Evolutionary conservation across 2,113 vertebrate genomes (phyloP).

Genomic region (Leucopsar rothschildi): DNA sequence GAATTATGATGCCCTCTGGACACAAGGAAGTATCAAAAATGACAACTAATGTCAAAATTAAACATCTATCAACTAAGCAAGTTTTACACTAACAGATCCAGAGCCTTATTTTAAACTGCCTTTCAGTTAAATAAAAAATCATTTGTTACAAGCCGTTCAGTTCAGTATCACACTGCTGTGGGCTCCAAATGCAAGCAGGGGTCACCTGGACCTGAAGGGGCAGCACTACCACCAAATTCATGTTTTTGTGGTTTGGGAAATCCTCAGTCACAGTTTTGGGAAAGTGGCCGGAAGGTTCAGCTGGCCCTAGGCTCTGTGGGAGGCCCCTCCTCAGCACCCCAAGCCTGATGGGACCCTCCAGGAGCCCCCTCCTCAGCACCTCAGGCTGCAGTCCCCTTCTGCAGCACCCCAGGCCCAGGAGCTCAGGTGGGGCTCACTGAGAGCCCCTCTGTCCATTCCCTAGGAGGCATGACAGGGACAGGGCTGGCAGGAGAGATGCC

Average conservation of each 20-base stretch:
- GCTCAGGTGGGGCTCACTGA: fast-evolving
- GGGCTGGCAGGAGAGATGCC: not conserved
- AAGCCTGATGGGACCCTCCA: not conserved
- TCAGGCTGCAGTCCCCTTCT: not conserved
- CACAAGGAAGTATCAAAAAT: constrained; percentile 11
- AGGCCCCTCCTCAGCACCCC: not conserved
- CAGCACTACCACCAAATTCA: not conserved
- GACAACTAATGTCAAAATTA: constrained; percentile 31
- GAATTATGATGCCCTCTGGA: constrained; percentile 24
- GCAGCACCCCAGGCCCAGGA: not conserved
- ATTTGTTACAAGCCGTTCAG: not conserved
- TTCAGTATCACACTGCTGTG: not conserved
- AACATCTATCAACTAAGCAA: constrained; percentile 45
- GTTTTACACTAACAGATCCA: not conserved
- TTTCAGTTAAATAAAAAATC: not conserved
- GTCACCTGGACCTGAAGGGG: not conserved
- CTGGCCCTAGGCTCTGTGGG: not conserved
- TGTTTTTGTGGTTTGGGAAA: not conserved
- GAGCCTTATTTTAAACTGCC: not conserved
- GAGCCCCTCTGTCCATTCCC: not conserved
- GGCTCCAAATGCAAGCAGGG: not conserved
- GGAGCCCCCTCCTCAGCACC: not conserved
- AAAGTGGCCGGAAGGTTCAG: not conserved
- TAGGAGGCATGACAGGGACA: fast-evolving
- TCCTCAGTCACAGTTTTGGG: not conserved